phyloP scores from a whole-genome alignment of 1,140 invertebrate species.

The Zophobas morio region DNA sequence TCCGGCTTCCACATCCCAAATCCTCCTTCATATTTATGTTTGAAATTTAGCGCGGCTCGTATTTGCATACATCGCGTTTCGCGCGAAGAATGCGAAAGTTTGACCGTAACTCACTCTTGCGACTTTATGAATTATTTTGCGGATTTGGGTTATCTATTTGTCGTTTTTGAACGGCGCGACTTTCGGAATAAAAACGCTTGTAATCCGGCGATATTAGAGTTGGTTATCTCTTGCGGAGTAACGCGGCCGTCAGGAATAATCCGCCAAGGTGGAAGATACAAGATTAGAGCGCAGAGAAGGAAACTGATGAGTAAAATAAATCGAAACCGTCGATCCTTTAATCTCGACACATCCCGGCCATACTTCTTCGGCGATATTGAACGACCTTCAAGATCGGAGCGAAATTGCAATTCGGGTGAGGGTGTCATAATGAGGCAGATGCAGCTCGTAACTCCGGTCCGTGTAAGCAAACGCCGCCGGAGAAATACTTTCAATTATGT shows the following conservation, averaged over 20 bases:
- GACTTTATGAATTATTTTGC: slow-evolving; percentile 30
- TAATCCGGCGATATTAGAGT: slow-evolving; percentile 21
- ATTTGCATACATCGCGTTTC: slow-evolving; percentile 37
- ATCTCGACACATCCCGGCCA: slow-evolving; percentile 40
- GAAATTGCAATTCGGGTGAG: slow-evolving; percentile 43
- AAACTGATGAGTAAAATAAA: slow-evolving; percentile 42
- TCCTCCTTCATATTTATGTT: slow-evolving; percentile 40
- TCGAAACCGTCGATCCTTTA: slow-evolving; percentile 42
- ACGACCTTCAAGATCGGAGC: slow-evolving; percentile 30
- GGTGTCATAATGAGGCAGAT: slow-evolving; percentile 44
- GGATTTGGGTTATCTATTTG: slow-evolving; percentile 1
- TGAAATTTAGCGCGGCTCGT: slow-evolving; percentile 26
- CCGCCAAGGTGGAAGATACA: slow-evolving; percentile 29
- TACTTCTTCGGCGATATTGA: slow-evolving; percentile 44
- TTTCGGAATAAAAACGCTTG: background rate
- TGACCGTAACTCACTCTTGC: slow-evolving; percentile 22
- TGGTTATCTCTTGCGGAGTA: slow-evolving; percentile 27
- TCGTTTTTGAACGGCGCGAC: slow-evolving; percentile 15
- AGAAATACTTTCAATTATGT: slow-evolving; percentile 19
- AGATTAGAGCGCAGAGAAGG: slow-evolving; percentile 30
- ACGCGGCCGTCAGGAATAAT: slow-evolving; percentile 34
- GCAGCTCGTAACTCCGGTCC: slow-evolving; percentile 24
- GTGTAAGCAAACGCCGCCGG: slow-evolving; percentile 5
- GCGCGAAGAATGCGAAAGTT: slow-evolving; percentile 31
- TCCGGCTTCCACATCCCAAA: slow-evolving; percentile 9